Percentiles rank a stretch among this genome's conserved stretches.
Conservation (phyloP, 2,888 invertebrate species). For the Aethes cnicana region DNA sequence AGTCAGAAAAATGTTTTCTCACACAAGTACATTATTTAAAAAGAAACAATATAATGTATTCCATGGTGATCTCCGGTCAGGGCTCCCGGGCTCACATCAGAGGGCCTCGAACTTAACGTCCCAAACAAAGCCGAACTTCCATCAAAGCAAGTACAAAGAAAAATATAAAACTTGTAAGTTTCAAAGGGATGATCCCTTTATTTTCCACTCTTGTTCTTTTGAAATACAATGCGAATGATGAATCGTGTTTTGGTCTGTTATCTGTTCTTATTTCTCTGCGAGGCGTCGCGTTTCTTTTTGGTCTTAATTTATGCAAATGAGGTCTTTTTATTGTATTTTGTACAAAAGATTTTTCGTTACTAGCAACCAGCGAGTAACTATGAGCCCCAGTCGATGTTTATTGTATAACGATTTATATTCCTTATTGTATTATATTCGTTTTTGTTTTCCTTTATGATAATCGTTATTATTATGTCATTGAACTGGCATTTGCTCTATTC, state of each 20-base stretch:
- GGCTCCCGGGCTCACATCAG: slow-evolving; percentile 21
- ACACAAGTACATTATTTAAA: neutral
- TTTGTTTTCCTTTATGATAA: too few relatives aligned
- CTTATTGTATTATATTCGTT: too few relatives aligned
- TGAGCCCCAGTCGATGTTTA: neutral
- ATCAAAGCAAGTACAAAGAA: slow-evolving; percentile 69
- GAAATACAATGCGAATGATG: slow-evolving; percentile 55
- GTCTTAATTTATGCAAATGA: slow-evolving; percentile 13
- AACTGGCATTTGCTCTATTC: too few relatives aligned
- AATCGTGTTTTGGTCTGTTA: slow-evolving; percentile 45
- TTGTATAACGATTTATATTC: too few relatives aligned
- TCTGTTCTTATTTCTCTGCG: slow-evolving; percentile 7
- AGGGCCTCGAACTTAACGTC: slow-evolving; percentile 31
- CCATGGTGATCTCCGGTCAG: slow-evolving; percentile 42
- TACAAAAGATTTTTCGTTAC: slow-evolving; percentile 1
- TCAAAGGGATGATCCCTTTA: slow-evolving; percentile 68
- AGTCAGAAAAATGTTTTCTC: neutral
- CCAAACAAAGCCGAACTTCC: slow-evolving; percentile 66
- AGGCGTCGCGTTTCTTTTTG: slow-evolving; percentile 18
- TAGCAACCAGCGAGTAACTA: neutral
- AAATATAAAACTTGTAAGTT: slow-evolving; percentile 71
- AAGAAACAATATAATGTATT: slow-evolving; percentile 34
- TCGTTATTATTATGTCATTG: too few relatives aligned
- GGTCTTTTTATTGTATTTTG: neutral
- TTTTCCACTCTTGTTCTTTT: slow-evolving; percentile 56